These are phyloP conservation scores for Sebastes trivittatus DNA, from an alignment of 2,797 vertebrate species.

Conservation along the genomic window DNA sequence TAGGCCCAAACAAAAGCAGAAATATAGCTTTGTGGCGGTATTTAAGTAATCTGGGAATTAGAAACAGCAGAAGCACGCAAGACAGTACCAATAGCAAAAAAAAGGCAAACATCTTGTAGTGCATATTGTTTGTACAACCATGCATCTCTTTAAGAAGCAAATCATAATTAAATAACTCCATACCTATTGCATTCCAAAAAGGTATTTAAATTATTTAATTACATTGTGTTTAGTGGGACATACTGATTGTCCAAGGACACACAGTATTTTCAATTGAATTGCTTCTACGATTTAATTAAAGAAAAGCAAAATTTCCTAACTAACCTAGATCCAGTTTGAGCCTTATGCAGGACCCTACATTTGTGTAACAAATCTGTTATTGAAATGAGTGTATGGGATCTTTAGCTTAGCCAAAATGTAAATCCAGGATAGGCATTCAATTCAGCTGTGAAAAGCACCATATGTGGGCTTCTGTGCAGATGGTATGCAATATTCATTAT, in stretches of 20 bases:
- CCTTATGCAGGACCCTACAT: not conserved
- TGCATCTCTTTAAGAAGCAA: not conserved
- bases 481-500: slow-evolving; percentile 5
- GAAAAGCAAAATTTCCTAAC: not conserved
- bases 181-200: not conserved
- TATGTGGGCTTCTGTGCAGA: not conserved
- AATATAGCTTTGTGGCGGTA: not conserved
- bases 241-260: not conserved
- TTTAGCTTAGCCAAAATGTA: not conserved
- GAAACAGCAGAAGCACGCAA: not conserved
- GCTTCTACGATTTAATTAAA: not conserved
- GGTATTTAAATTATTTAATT: not conserved
- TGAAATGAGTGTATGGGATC: not conserved
- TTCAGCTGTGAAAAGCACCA: not conserved
- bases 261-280: not conserved
- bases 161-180: not conserved
- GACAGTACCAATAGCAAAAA: not conserved
- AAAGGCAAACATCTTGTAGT: not conserved
- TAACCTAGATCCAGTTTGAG: not conserved
- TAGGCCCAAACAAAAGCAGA: not conserved
- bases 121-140: not conserved
- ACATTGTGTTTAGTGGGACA: not conserved
- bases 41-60: not conserved
- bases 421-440: not conserved
- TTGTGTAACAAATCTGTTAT: not conserved